Conservation (phyloP, 1,140 invertebrate species). For the Kradibia gibbosae region DNA sequence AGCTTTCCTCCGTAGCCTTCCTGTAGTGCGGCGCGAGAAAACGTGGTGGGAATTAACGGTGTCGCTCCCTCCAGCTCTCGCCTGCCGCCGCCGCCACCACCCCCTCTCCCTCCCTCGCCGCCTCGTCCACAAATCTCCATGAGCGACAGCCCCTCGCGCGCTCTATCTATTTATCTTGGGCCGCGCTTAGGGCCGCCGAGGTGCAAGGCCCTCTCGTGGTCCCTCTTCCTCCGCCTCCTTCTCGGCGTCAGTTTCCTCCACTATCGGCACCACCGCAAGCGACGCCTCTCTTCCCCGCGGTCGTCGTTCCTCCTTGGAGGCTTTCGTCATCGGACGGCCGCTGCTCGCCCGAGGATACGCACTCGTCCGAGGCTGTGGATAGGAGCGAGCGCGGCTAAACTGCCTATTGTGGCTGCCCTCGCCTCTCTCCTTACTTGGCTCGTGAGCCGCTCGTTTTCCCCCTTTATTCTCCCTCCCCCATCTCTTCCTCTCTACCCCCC, state of each 20-base stretch:
- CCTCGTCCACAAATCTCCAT: background rate
- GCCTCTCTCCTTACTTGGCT: constrained; percentile 18
- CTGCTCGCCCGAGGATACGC: constrained; percentile 6
- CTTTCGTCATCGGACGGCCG: constrained; percentile 23
- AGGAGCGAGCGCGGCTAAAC: background rate
- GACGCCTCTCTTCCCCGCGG: background rate
- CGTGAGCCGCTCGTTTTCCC: background rate
- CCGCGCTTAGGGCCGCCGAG: constrained; percentile 26
- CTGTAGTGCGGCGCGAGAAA: background rate
- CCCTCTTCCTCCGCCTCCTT: background rate
- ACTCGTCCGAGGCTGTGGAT: constrained; percentile 31
- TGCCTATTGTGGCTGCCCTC: constrained; percentile 37
- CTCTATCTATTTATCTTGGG: background rate
- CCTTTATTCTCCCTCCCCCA: too few relatives aligned
- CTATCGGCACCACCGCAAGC: too few relatives aligned
- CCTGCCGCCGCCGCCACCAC: background rate
- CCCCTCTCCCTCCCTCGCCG: background rate
- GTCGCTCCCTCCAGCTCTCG: background rate
- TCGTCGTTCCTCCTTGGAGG: background rate
- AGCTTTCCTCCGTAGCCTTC: constrained; percentile 22
- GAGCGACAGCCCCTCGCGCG: background rate
- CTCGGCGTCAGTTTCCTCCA: background rate
- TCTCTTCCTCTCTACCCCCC: background rate
- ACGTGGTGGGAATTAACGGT: constrained; percentile 44
- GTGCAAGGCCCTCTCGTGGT: background rate